Conservation (phyloP, 2,888 invertebrate species). For the Piscicola geometra region DNA sequence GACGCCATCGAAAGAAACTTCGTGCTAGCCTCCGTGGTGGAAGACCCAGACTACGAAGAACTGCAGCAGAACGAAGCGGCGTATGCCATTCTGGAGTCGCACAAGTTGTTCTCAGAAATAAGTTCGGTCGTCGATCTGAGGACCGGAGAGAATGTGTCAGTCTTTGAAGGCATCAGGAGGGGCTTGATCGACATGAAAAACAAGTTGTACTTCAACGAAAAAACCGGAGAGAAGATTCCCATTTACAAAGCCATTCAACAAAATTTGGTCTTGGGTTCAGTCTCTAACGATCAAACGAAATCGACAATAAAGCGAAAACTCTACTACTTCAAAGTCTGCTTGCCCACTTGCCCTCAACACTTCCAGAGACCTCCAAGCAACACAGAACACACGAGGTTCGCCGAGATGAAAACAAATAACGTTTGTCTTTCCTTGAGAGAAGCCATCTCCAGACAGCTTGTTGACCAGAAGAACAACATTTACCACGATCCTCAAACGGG, state of each 20-base stretch:
- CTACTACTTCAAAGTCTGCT: neutral
- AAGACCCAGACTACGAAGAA: constrained; percentile 44
- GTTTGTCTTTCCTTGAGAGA: constrained; percentile 58
- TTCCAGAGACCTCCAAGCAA: neutral
- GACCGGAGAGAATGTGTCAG: constrained; percentile 71
- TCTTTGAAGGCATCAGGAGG: constrained; percentile 85
- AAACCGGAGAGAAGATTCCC: constrained; percentile 59
- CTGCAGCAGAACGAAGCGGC: constrained; percentile 47
- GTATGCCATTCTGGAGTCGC: constrained; percentile 44
- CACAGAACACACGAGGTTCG: neutral
- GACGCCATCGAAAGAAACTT: constrained; percentile 42
- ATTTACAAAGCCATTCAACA: constrained; percentile 65
- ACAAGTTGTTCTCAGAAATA: constrained; percentile 39
- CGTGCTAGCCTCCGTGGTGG: constrained; percentile 42
- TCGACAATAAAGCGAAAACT: neutral
- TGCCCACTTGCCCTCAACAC: neutral
- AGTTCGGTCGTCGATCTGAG: constrained; percentile 63
- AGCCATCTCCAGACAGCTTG: constrained; percentile 62
- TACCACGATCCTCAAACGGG: constrained; percentile 35
- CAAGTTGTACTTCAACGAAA: constrained; percentile 56
- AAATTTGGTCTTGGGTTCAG: constrained; percentile 6
- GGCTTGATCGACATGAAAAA: constrained; percentile 71
- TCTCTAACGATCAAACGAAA: neutral
- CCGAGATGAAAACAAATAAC: neutral
- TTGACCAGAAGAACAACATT: constrained; percentile 60